These are phyloP conservation scores for Labroides dimidiatus DNA, from an alignment of 2,797 vertebrate species.

Conservation along the genomic window DNA sequence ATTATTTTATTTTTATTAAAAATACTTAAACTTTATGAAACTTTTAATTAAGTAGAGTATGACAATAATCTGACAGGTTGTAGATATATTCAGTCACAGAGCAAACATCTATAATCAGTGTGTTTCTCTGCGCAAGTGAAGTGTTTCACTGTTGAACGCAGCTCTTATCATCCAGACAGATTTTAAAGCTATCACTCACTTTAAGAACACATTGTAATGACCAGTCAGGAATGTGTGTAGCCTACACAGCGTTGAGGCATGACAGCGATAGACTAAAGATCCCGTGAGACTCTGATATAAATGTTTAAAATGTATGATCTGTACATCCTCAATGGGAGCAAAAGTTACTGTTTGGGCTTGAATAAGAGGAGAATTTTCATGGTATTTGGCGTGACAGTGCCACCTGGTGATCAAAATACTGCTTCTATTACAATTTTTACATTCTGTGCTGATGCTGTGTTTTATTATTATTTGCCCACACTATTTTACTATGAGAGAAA, in stretches of 20 bases:
- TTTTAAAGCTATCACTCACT: conserved; percentile 61
- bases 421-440: background rate
- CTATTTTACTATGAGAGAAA: no score
- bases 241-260: conserved; percentile 33
- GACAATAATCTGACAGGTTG: no score
- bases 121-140: conserved; percentile 21
- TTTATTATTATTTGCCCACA: no score
- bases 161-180: conserved; percentile 68
- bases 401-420: conserved; percentile 54
- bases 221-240: conserved; percentile 62
- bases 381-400: conserved; percentile 45
- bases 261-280: conserved; percentile 38
- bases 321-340: background rate
- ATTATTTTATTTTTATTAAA: no score
- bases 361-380: background rate
- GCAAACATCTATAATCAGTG: no score
- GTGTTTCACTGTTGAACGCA: conserved; percentile 13
- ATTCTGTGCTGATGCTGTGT: no score
- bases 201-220: conserved; percentile 70
- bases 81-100: no score
- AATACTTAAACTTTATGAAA: no score
- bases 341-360: background rate
- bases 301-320: conserved; percentile 10
- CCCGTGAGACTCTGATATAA: conserved; percentile 24
- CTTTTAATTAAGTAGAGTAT: no score